A percentile compares a stretch with the other conserved stretches of the same genome.
Evolutionary conservation across 92 coral and sea anemone species (phyloP).

Genomic region (Zoanthus sansibaricus): DNA sequence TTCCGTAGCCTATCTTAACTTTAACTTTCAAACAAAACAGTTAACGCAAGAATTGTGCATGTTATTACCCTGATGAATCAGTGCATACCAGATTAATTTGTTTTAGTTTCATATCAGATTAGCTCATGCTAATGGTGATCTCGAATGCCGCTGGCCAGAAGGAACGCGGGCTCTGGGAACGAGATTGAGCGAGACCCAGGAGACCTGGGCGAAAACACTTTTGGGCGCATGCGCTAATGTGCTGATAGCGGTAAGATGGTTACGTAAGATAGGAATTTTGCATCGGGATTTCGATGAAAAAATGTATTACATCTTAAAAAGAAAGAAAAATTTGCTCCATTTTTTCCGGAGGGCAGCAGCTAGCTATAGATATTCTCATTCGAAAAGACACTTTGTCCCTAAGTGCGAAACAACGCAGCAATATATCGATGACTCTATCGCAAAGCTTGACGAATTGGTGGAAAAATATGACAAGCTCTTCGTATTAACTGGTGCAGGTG

Average conservation of each 20-base stretch:
- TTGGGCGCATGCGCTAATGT: background rate
- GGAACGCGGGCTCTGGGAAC: no score
- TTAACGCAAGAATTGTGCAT: no score
- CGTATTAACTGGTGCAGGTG: conserved; percentile 96
- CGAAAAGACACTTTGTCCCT: conserved; percentile 64
- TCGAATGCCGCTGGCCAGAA: no score
- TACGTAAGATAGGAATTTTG: background rate
- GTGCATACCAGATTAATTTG: no score
- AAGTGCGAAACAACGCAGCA: conserved; percentile 59
- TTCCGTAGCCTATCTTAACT: no score
- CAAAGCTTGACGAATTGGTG: conserved; percentile 72
- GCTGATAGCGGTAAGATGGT: background rate
- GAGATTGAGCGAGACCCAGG: no score
- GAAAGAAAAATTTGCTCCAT: conserved; percentile 8
- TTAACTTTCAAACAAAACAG: no score
- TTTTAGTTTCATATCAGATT: no score
- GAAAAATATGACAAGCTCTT: conserved; percentile 66
- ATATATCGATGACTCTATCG: conserved; percentile 65
- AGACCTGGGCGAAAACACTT: no score
- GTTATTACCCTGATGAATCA: no score
- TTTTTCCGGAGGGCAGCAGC: conserved; percentile 6
- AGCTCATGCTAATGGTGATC: no score
- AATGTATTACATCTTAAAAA: conserved; percentile 10
- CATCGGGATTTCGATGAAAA: background rate
- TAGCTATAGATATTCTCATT: conserved; percentile 26